Conservation (phyloP, 2,888 invertebrate genomes). For the Plebejus anna region DNA sequence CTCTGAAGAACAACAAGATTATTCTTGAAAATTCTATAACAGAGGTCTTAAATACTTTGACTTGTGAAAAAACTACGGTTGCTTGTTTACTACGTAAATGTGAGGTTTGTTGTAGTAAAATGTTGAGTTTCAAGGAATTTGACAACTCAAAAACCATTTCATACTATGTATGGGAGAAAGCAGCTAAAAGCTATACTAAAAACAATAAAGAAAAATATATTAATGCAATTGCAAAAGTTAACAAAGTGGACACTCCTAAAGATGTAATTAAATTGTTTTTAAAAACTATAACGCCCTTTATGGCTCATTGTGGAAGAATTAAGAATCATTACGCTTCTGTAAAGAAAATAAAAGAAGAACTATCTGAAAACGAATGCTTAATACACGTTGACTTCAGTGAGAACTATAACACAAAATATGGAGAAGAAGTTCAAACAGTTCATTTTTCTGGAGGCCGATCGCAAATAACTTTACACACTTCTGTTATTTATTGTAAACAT, state of each 20-base stretch:
- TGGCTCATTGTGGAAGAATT: constrained; percentile 1
- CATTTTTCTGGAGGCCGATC: constrained; percentile 9
- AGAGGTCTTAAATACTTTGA: background rate
- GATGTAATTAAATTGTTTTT: constrained; percentile 6
- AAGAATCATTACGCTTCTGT: no score
- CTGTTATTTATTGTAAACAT: constrained; percentile 17
- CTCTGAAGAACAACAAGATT: background rate
- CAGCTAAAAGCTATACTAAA: no score
- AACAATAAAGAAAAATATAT: background rate
- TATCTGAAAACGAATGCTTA: background rate
- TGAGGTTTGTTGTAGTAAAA: no score
- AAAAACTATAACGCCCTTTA: background rate
- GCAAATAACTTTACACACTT: constrained; percentile 26
- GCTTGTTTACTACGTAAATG: no score
- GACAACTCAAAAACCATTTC: background rate
- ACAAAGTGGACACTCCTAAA: background rate
- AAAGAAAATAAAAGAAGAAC: no score
- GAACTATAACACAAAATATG: constrained; percentile 17
- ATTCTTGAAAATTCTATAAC: background rate
- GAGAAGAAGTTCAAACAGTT: constrained; percentile 11
- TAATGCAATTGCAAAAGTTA: constrained; percentile 6
- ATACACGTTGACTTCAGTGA: constrained; percentile 21
- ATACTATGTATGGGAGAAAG: background rate
- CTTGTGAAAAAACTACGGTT: no score
- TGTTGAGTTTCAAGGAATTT: background rate